Evolutionary conservation across 2,113 vertebrate genomes (phyloP).

Genomic region (rabbit (Oryctolagus cuniculus)): DNA sequence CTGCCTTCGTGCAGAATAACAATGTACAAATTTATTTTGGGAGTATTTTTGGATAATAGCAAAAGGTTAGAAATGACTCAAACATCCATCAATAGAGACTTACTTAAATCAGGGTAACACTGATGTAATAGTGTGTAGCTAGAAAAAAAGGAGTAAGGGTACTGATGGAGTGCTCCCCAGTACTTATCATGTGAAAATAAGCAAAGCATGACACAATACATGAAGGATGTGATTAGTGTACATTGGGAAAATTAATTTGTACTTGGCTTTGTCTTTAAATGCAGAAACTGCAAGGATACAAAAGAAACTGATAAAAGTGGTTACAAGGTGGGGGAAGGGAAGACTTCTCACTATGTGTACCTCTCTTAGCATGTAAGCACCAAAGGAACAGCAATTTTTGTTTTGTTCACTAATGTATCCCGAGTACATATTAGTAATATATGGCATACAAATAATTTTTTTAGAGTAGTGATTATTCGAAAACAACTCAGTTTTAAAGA

Average conservation of each 20-base stretch:
- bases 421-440: neutral
- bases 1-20: neutral
- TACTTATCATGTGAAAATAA: neutral
- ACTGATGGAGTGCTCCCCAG: neutral
- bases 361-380: neutral
- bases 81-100: neutral
- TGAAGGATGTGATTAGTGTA: neutral
- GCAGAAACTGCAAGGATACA: neutral
- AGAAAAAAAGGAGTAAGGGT: neutral
- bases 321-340: neutral
- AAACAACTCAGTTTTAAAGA: constrained; percentile 17
- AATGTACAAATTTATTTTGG: neutral
- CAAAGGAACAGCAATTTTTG: neutral
- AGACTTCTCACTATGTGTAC: neutral
- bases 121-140: neutral
- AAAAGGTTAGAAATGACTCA: neutral
- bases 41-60: neutral
- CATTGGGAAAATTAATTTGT: neutral
- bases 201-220: neutral
- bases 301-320: neutral
- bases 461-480: constrained; percentile 7
- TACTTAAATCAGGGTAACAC: neutral
- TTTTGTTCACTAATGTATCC: neutral
- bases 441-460: neutral
- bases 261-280: constrained; percentile 26